Evolutionary conservation across 1,140 invertebrate species (phyloP), one percentile per base, ranked within the genome.

Genomic region (Drosophila sechellia): DNA sequence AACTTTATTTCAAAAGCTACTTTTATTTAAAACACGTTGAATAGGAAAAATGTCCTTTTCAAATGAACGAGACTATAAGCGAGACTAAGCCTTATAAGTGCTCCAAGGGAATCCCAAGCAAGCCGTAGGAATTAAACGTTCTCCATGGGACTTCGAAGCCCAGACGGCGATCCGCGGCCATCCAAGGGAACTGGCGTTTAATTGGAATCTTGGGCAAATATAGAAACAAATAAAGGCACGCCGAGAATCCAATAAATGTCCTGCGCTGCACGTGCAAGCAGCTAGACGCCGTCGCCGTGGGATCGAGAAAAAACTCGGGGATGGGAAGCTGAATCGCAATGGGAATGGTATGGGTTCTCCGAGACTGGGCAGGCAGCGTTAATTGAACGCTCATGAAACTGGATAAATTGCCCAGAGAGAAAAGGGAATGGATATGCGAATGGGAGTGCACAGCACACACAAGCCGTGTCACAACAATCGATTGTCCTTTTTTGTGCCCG

Each of bases 201-300:
- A 89, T 89, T 89, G 85, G 85, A 89, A 89, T 90, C 78, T 64
- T 81, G 77, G 59, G 74, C 80, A 89, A 84, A 90, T 85, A 90
- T 81, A 77, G 78, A 90, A 85, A 90, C 77, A 81, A 90, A 90
- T 84, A 90, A 83, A 90, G 80, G 80, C 74, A 90, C 49, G 80
- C 57, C 66, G 75, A 63, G 74, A 87, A 90, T 91, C 89, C 81
- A 90, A 90, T 90, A 90, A 90, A 90, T 90, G 89, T 90, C 87
- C 87, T 90, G 70, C 43, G 50, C 42, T 84, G 87, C 87, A 90
- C 87, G 87, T 90, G 87, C 80, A 89, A 64, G 53, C 77, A 59
- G 79, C 60, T 74, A 57, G 74, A 79, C 57, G 64, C 56, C 74
- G 73, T 27, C 59, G 70, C 55, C 81, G 77, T 79, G 72, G 64